These are phyloP conservation scores for Euborellia annulipes DNA, from an alignment of 1,140 invertebrate species.

Conservation along the genomic window DNA sequence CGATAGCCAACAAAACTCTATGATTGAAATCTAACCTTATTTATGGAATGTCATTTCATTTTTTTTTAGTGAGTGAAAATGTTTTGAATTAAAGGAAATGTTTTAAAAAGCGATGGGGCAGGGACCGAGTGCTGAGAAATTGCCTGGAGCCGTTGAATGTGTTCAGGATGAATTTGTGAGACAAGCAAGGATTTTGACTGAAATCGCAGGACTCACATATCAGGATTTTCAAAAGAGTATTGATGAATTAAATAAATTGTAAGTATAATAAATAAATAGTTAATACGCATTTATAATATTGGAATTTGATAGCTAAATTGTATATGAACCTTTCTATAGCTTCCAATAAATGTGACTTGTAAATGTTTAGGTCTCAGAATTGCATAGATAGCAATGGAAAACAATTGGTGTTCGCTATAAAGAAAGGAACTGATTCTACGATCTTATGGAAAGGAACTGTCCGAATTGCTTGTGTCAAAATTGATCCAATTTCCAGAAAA, in stretches of 20 bases:
- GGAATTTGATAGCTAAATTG: too few species aligned
- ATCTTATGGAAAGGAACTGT: constrained; percentile 52
- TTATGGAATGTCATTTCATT: too few species aligned
- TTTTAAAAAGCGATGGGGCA: too few species aligned
- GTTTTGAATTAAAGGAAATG: too few species aligned
- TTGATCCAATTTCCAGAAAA: constrained; percentile 29
- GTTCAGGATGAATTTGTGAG: constrained; percentile 9
- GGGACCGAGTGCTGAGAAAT: too few species aligned
- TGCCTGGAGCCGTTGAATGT: too few species aligned
- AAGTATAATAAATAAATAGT: constrained; percentile 17
- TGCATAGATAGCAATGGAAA: constrained; percentile 41
- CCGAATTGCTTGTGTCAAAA: constrained; percentile 46
- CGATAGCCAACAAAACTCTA: too few species aligned
- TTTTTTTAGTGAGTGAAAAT: too few species aligned
- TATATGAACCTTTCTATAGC: too few species aligned
- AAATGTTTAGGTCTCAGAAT: constrained; percentile 40
- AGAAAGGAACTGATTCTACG: constrained; percentile 42
- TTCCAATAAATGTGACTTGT: too few species aligned
- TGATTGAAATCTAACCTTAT: too few species aligned
- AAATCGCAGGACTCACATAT: constrained; percentile 31
- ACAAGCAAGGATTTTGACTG: constrained; percentile 24
- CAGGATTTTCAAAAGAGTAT: constrained; percentile 33
- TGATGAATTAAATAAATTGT: constrained; percentile 33
- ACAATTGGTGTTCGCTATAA: constrained; percentile 45
- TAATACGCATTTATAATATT: too few species aligned